Conservation (phyloP, 2,113 vertebrate species). For the Cryptomyrus ogoouensis region DNA sequence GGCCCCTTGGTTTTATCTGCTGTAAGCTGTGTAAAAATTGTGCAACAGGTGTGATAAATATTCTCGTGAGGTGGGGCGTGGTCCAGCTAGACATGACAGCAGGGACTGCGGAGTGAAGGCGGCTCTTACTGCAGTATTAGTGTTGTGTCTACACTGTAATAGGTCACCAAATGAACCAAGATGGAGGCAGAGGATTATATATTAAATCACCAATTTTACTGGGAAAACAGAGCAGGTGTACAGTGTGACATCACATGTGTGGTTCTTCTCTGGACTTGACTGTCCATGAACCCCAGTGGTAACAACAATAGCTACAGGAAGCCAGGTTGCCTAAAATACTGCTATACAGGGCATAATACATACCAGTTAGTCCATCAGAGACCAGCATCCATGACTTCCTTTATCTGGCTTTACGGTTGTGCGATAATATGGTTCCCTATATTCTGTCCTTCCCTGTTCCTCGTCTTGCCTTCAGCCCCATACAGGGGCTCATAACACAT, state of each 20-base stretch:
- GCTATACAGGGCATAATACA: neutral
- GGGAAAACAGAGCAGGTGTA: neutral
- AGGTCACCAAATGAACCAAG: neutral
- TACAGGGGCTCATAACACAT: too few species aligned
- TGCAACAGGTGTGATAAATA: neutral
- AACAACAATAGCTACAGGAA: neutral
- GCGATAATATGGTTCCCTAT: too few species aligned
- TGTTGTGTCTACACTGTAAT: neutral
- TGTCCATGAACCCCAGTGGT: neutral
- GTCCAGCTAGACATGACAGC: neutral
- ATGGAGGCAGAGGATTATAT: neutral
- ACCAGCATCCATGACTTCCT: too few species aligned
- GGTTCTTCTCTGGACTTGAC: neutral
- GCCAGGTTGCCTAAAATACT: neutral
- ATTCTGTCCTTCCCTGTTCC: too few species aligned
- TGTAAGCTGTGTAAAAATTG: too few species aligned
- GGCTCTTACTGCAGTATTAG: neutral
- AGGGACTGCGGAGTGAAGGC: neutral
- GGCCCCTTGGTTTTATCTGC: too few species aligned
- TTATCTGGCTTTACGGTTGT: too few species aligned
- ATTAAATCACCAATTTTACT: neutral
- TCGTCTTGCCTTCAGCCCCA: too few species aligned
- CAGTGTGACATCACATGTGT: neutral
- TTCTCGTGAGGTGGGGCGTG: neutral
- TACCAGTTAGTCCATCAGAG: too few species aligned